Evolutionary conservation across 1,140 invertebrate genomes (phyloP).

Genomic region (Anastatus disparis): DNA sequence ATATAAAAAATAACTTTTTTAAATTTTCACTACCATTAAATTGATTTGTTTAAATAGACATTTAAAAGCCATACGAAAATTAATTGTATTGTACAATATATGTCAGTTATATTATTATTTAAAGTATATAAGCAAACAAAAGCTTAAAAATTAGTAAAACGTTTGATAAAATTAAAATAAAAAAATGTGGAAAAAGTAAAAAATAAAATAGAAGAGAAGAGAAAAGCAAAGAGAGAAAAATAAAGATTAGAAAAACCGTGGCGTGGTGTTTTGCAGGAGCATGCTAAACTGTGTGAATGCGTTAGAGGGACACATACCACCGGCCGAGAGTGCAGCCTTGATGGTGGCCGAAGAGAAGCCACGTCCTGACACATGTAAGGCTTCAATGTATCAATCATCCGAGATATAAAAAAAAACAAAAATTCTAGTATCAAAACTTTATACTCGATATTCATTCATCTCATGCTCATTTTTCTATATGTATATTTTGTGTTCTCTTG

Average conservation of each 20-base stretch:
- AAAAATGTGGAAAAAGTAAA: too few species aligned
- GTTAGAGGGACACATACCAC: conserved; percentile 80
- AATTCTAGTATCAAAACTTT: too few species aligned
- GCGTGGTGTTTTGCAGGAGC: conserved; percentile 79
- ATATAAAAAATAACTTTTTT: too few species aligned
- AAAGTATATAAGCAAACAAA: too few species aligned
- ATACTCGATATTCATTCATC: neutral
- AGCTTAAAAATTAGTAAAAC: too few species aligned
- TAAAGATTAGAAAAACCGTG: conserved; percentile 53
- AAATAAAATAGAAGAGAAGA: neutral
- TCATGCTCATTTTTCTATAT: neutral
- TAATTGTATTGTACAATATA: too few species aligned
- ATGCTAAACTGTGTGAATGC: conserved; percentile 88
- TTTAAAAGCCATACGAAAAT: too few species aligned
- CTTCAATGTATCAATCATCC: conserved; percentile 50
- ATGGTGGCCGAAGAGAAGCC: conserved; percentile 82
- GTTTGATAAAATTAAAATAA: too few species aligned
- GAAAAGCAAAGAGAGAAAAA: conserved; percentile 25
- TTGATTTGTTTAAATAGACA: too few species aligned
- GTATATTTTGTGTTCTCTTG: too few species aligned
- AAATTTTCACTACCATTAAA: too few species aligned
- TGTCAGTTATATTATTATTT: too few species aligned
- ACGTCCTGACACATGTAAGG: conserved; percentile 85
- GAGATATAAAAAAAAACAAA: conserved; percentile 12
- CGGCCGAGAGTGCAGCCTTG: conserved; percentile 78